Percentiles rank a stretch among this genome's conserved stretches.
Evolutionary conservation across 2,888 invertebrate species (phyloP).

Genomic region (Ophion ellenae): DNA sequence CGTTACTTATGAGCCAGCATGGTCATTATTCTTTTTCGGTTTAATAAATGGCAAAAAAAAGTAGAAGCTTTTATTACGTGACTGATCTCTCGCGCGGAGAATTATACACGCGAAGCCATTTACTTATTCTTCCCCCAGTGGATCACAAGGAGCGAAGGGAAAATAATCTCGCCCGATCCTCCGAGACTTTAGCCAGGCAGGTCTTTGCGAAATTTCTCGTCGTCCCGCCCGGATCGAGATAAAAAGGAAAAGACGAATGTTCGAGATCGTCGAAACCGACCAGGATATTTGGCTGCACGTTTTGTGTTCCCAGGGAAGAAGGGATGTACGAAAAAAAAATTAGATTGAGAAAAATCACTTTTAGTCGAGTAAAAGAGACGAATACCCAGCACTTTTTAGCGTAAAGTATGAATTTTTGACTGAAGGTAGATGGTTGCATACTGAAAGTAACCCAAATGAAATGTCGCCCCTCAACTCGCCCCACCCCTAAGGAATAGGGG

Average conservation of each 20-base stretch:
- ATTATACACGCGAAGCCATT: slow-evolving; percentile 27
- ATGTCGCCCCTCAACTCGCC: too few species aligned
- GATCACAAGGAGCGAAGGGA: slow-evolving; percentile 10
- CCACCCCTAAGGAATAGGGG: too few species aligned
- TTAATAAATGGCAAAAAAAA: slow-evolving; percentile 9
- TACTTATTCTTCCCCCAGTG: not conserved
- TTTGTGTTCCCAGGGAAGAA: not conserved
- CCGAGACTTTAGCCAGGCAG: not conserved
- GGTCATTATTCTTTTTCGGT: not conserved
- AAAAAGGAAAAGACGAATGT: not conserved
- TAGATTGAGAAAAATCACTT: not conserved
- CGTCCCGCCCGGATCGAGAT: not conserved
- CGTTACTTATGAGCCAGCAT: not conserved
- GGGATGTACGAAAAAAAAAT: not conserved
- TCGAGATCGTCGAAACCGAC: not conserved
- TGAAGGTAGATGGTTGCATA: too few species aligned
- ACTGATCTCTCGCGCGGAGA: slow-evolving; percentile 23
- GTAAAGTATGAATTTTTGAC: too few species aligned
- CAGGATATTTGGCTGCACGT: not conserved
- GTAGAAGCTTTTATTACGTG: slow-evolving; percentile 36
- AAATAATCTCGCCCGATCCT: not conserved
- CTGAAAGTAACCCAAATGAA: too few species aligned
- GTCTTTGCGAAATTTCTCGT: not conserved
- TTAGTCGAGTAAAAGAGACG: too few species aligned
- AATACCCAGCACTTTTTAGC: too few species aligned